These are phyloP conservation scores for Ammospiza caudacuta DNA, from an alignment of 2,113 vertebrate species.

Conservation along the genomic window DNA sequence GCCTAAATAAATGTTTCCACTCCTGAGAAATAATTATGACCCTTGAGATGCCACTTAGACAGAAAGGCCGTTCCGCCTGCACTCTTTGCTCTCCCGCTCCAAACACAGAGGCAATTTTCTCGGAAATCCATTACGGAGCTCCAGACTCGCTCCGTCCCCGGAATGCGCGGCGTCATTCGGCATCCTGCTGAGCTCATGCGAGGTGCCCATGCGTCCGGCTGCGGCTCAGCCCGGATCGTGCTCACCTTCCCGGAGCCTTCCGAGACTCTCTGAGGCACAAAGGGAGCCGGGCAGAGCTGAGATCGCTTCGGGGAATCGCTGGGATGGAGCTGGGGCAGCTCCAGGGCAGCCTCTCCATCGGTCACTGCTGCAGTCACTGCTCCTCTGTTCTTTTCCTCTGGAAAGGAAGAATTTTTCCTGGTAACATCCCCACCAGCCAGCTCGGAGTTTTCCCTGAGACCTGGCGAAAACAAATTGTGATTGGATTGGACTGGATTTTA, in stretches of 20 bases:
- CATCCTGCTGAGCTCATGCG: constrained; percentile 22
- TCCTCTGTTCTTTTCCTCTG: neutral
- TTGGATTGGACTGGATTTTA: neutral
- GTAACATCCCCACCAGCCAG: neutral
- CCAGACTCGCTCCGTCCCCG: neutral
- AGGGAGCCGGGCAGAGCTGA: neutral
- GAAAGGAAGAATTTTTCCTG: neutral
- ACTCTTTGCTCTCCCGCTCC: constrained; percentile 4
- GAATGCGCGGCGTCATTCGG: neutral
- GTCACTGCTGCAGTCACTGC: neutral
- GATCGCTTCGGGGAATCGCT: fast-evolving
- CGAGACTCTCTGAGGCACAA: neutral
- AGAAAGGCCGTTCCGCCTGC: neutral
- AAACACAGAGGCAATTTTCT: constrained; percentile 37
- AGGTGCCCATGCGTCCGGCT: neutral
- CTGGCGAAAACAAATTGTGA: neutral
- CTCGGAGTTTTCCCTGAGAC: neutral
- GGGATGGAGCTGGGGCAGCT: neutral
- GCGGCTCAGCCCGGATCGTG: neutral
- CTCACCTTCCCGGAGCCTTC: neutral
- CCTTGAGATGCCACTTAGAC: neutral
- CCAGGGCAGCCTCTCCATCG: neutral
- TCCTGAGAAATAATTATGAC: constrained; percentile 40
- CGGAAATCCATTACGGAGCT: constrained; percentile 46
- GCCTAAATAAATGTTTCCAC: constrained; percentile 30